Evolutionary conservation across 2,888 invertebrate species (phyloP).

Genomic region (Deilephila porcellus): DNA sequence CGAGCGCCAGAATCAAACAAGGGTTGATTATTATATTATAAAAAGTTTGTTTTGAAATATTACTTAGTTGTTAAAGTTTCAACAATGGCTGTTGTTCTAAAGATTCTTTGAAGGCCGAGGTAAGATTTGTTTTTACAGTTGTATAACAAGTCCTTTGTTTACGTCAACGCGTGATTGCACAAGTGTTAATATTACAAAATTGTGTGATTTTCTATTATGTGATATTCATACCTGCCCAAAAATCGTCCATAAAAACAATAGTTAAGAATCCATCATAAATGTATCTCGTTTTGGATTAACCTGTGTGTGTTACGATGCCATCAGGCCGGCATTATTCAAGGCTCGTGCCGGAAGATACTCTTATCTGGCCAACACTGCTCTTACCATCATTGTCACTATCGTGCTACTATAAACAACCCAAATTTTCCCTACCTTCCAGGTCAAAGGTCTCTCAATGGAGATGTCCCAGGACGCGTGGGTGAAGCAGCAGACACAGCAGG

Average conservation of each 20-base stretch:
- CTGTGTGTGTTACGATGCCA: too few species aligned
- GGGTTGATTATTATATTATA: too few species aligned
- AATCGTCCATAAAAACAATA: too few species aligned
- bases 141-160: background rate
- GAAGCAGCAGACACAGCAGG: slow-evolving; percentile 78
- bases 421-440: slow-evolving; percentile 55
- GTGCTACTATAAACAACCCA: background rate
- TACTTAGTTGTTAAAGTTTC: background rate
- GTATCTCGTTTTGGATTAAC: too few species aligned
- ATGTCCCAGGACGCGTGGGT: slow-evolving; percentile 82
- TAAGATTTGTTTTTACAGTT: slow-evolving; percentile 22
- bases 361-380: too few species aligned
- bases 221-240: too few species aligned
- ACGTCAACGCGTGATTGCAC: slow-evolving; percentile 19
- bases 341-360: too few species aligned
- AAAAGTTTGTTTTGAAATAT: slow-evolving; percentile 10
- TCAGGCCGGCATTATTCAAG: too few species aligned
- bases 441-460: slow-evolving; percentile 81
- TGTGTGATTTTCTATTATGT: too few species aligned
- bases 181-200: slow-evolving; percentile 15
- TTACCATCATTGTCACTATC: too few species aligned
- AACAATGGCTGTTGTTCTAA: background rate
- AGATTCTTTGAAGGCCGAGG: slow-evolving; percentile 27
- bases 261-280: too few species aligned
- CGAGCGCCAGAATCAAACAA: too few species aligned